phyloP scores from a whole-genome alignment of 2,797 vertebrate species.

The Silurus lanzhouensis region DNA sequence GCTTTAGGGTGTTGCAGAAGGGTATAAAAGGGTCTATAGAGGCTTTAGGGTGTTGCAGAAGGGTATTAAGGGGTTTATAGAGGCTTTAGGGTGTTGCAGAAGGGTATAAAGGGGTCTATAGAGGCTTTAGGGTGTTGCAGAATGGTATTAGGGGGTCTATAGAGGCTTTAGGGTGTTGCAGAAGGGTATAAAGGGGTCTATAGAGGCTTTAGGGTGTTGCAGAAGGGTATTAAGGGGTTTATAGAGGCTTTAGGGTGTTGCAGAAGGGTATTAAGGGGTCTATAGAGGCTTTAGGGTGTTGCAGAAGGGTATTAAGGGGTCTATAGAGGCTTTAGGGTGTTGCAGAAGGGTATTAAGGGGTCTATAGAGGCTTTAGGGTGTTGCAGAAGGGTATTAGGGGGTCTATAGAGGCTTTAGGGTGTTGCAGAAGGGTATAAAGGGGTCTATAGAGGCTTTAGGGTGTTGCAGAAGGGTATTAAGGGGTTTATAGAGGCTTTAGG shows the following conservation, averaged over 20 bases:
- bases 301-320: too few relatives aligned
- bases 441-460: too few relatives aligned
- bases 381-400: neutral
- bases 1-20: too few relatives aligned
- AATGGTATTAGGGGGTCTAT: neutral
- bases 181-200: neutral
- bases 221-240: too few relatives aligned
- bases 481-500: too few relatives aligned
- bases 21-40: too few relatives aligned
- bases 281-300: too few relatives aligned
- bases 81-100: neutral
- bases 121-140: neutral
- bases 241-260: neutral
- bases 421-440: too few relatives aligned
- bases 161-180: neutral
- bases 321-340: neutral
- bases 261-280: too few relatives aligned
- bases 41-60: too few relatives aligned
- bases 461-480: too few relatives aligned
- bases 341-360: neutral
- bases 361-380: neutral
- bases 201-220: neutral
- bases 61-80: too few relatives aligned
- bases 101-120: neutral
- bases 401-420: neutral